A percentile compares a stretch with the other conserved stretches of the same genome.
Conservation (phyloP, 2,888 invertebrate species). For the Cryptops parisi region DNA sequence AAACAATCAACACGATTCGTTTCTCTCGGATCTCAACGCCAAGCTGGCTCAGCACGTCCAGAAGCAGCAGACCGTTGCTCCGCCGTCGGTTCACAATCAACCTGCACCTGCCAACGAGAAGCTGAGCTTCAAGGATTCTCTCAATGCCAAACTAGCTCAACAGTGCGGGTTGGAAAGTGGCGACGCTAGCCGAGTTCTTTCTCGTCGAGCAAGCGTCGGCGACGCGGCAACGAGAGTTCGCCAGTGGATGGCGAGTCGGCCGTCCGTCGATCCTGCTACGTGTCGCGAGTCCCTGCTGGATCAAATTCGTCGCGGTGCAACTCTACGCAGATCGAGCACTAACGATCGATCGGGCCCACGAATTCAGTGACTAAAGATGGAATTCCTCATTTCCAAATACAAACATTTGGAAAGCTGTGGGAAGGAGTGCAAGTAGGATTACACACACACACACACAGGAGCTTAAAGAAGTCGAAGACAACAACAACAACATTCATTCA, state of each 20-base stretch:
- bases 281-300: conserved; percentile 86
- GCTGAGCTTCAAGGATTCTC: conserved; percentile 19
- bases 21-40: conserved; percentile 65
- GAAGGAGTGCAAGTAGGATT: too few relatives aligned
- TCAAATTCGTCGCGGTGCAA: conserved; percentile 76
- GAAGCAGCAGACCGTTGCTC: not conserved
- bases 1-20: conserved; percentile 26
- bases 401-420: too few relatives aligned
- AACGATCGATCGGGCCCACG: conserved; percentile 79
- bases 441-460: too few relatives aligned
- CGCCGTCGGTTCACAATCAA: not conserved
- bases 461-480: too few relatives aligned
- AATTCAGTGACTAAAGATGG: conserved; percentile 21
- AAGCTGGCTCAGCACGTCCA: conserved; percentile 42
- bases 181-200: not conserved
- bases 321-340: conserved; percentile 58
- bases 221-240: conserved; percentile 40
- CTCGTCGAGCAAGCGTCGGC: conserved; percentile 34
- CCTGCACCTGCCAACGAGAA: conserved; percentile 8
- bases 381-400: conserved; percentile 16
- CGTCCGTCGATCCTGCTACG: conserved; percentile 46
- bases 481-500: too few relatives aligned
- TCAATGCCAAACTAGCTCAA: conserved; percentile 16
- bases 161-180: not conserved
- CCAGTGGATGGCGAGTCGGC: conserved; percentile 44